phyloP scores from a whole-genome alignment of 2,888 invertebrate species.

The Aleiodes testaceus region DNA sequence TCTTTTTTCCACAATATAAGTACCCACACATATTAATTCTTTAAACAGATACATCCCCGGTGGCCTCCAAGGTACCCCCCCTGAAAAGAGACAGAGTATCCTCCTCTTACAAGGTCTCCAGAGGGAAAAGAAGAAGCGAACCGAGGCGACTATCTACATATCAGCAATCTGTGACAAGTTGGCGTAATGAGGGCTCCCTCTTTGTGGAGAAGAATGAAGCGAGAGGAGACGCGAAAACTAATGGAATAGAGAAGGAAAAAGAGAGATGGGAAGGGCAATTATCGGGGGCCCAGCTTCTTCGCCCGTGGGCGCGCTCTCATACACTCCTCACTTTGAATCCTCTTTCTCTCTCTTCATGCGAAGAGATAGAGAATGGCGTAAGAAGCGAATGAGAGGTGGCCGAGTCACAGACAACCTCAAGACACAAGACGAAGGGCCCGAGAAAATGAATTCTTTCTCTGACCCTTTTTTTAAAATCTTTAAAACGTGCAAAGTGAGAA shows the following conservation, averaged over 20 bases:
- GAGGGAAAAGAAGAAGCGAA: conserved; percentile 46
- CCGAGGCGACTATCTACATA: conserved; percentile 61
- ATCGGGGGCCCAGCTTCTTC: conserved; percentile 56
- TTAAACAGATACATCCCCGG: conserved; percentile 18
- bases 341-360: conserved; percentile 36
- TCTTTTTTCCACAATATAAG: neutral
- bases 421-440: conserved; percentile 35
- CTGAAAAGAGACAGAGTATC: neutral
- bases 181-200: conserved; percentile 66
- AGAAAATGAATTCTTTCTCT: conserved; percentile 17
- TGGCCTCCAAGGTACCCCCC: conserved; percentile 1
- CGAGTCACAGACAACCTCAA: conserved; percentile 13
- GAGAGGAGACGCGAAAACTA: conserved; percentile 35
- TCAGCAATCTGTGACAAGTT: conserved; percentile 68
- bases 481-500: conserved; percentile 47
- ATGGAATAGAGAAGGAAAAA: neutral
- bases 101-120: too few relatives aligned
- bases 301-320: conserved; percentile 54
- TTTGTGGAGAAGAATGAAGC: conserved; percentile 56
- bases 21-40: conserved; percentile 16
- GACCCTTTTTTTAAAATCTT: conserved; percentile 29
- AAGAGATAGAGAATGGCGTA: conserved; percentile 39
- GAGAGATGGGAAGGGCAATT: conserved; percentile 57
- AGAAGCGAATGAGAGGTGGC: conserved; percentile 36
- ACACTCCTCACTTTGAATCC: conserved; percentile 5